These are phyloP conservation scores for Cotesia congregata DNA, from an alignment of 2,888 invertebrate species.

Conservation along the genomic window DNA sequence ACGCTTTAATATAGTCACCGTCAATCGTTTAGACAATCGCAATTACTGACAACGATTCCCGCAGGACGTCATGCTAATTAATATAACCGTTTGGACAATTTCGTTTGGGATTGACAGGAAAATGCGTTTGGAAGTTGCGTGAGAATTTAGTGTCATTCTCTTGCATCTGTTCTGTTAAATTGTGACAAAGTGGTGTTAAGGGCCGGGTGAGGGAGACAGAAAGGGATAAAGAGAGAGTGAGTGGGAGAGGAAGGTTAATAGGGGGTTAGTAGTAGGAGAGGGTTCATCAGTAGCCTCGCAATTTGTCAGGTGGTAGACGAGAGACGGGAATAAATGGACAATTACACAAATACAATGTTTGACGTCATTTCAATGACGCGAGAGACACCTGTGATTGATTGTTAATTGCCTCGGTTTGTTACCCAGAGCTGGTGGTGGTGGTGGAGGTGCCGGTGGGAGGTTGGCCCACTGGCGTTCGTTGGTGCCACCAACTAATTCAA, in stretches of 20 bases:
- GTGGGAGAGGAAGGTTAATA: background rate
- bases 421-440: slow-evolving; percentile 55
- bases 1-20: slow-evolving; percentile 29
- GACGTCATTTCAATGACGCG: slow-evolving; percentile 70
- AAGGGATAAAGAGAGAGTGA: background rate
- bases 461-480: slow-evolving; percentile 30
- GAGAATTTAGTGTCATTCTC: slow-evolving; percentile 30
- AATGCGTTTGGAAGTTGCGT: slow-evolving; percentile 46
- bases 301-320: slow-evolving; percentile 69
- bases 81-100: slow-evolving; percentile 66
- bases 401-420: slow-evolving; percentile 71
- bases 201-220: slow-evolving; percentile 23
- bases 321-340: slow-evolving; percentile 70
- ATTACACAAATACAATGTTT: slow-evolving; percentile 70
- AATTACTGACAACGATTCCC: slow-evolving; percentile 67
- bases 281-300: slow-evolving; percentile 52
- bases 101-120: slow-evolving; percentile 68
- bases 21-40: slow-evolving; percentile 64
- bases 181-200: slow-evolving; percentile 5
- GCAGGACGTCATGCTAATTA: slow-evolving; percentile 66
- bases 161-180: slow-evolving; percentile 27
- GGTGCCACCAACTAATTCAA: slow-evolving; percentile 65
- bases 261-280: slow-evolving; percentile 11
- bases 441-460: slow-evolving; percentile 41
- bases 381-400: slow-evolving; percentile 70